These are phyloP conservation scores for Drosophila phalerata DNA, from an alignment of 2,888 invertebrate species.

Conservation along the genomic window DNA sequence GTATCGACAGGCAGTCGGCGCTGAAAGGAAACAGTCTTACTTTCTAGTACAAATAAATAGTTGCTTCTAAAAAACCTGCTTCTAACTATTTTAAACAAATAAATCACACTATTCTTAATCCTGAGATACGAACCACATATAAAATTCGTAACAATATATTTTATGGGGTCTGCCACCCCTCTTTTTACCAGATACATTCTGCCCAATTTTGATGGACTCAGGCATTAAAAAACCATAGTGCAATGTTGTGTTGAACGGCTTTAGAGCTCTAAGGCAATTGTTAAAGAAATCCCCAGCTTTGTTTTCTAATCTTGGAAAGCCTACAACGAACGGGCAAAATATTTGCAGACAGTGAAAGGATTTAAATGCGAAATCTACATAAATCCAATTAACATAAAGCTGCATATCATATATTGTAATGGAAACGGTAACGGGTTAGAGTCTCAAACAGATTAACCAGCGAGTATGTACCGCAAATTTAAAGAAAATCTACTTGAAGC, in stretches of 20 bases:
- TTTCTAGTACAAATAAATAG: no score
- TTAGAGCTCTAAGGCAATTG: conserved; percentile 76
- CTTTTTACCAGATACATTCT: no score
- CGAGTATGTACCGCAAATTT: conserved; percentile 13
- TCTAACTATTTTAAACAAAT: no score
- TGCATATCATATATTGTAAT: conserved; percentile 54
- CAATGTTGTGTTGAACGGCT: neutral
- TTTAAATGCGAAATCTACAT: conserved; percentile 76
- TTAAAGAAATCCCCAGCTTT: conserved; percentile 71
- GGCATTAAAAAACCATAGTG: no score
- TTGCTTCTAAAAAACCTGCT: no score
- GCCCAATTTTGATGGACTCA: no score
- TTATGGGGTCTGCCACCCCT: no score
- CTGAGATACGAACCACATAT: no score
- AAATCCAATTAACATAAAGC: conserved; percentile 84
- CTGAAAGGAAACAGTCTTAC: no score
- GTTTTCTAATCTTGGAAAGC: conserved; percentile 54
- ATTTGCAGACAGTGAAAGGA: conserved; percentile 82
- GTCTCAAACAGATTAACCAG: conserved; percentile 15
- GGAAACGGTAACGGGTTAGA: conserved; percentile 43
- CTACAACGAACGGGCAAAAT: conserved; percentile 71
- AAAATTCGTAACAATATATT: no score
- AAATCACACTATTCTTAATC: no score
- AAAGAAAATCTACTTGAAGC: conserved; percentile 61
- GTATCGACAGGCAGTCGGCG: no score